Evolutionary conservation across 2,113 vertebrate genomes (phyloP), one percentile per base, ranked within the genome.

Genomic region (Pangasianodon gigas): DNA sequence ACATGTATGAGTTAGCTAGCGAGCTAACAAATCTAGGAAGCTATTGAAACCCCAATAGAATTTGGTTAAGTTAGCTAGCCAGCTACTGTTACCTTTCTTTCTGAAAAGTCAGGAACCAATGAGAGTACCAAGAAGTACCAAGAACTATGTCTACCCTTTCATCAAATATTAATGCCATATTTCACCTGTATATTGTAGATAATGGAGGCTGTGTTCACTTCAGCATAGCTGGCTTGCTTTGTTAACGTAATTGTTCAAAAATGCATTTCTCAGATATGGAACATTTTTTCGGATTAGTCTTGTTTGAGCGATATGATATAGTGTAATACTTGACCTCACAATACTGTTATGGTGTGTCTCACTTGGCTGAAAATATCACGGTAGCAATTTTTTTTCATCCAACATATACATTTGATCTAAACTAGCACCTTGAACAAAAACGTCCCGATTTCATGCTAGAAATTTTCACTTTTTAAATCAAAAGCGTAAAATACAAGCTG

Each of bases 401-500:
- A 29, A 18, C 37, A 24, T 52, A 6, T 67, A 81, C 44, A 60
- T 48, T 81, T 24, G 77, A 65, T 82, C 58, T 37, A 26, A 84
- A 60, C 9, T 21, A 26, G 2, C n/a, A 60, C 21, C 51, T 26
- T 26, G 32, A 60, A 44, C n/a, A 37, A 58, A 62, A 52, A 41
- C 18, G 0, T 75, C 46, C 11, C 74, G 48, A 77, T 89, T 82
- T 84, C 67, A 81, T 37, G 46, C 32, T 26, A 74, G 56, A 46
- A 16, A 82, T 81, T 58, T 56, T 58, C 67, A 56, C 62, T 19
- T 41, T 52, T 83, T 85, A 69, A 91, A 88, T 88, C 69, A 32
- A 48, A 83, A 71, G 51, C 62, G 41, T 29, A 56, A 46, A 60
- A 67, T 62, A 18, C 52, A 7, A 71, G n/a, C 56, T 29, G 90